A percentile compares a stretch with the other conserved stretches of the same genome.
phyloP scores from a whole-genome alignment of 2,888 invertebrate species.

The Drosophila antonietae region DNA sequence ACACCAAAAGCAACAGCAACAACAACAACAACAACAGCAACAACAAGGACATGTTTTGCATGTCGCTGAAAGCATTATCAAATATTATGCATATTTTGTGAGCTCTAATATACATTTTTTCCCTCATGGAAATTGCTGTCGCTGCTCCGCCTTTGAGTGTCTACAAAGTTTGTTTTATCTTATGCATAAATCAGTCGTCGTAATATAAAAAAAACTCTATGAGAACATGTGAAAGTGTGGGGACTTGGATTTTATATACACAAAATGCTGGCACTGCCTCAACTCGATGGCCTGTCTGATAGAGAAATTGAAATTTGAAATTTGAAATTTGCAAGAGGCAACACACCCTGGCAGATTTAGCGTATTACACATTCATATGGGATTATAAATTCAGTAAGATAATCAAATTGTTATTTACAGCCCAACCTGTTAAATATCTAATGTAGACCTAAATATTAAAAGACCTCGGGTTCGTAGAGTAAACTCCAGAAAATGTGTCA shows the following conservation, averaged over 20 bases:
- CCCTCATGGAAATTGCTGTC: slow-evolving; percentile 44
- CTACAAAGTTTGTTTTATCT: slow-evolving; percentile 79
- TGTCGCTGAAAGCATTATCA: slow-evolving; percentile 79
- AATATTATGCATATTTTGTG: slow-evolving; percentile 79
- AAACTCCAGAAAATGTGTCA: not conserved
- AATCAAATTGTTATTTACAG: slow-evolving; percentile 21
- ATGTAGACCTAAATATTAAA: not conserved
- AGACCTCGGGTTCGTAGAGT: not conserved
- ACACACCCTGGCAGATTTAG: slow-evolving; percentile 5
- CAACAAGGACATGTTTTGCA: slow-evolving; percentile 51
- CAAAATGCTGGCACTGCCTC: slow-evolving; percentile 31
- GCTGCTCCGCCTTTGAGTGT: slow-evolving; percentile 60
- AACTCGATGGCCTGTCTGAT: slow-evolving; percentile 40
- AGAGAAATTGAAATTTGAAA: slow-evolving; percentile 61
- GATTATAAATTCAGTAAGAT: slow-evolving; percentile 25
- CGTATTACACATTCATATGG: not conserved
- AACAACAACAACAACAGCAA: slow-evolving; percentile 41
- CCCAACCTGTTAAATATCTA: slow-evolving; percentile 6
- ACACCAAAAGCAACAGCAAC: slow-evolving; percentile 12
- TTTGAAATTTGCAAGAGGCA: slow-evolving; percentile 32
- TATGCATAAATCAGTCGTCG: slow-evolving; percentile 73
- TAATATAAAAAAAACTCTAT: slow-evolving; percentile 71
- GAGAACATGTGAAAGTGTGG: slow-evolving; percentile 33
- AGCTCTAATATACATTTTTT: slow-evolving; percentile 67
- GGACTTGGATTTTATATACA: slow-evolving; percentile 32